Conservation (phyloP, 2,797 vertebrate species). For the Lutjanus campechanus region DNA sequence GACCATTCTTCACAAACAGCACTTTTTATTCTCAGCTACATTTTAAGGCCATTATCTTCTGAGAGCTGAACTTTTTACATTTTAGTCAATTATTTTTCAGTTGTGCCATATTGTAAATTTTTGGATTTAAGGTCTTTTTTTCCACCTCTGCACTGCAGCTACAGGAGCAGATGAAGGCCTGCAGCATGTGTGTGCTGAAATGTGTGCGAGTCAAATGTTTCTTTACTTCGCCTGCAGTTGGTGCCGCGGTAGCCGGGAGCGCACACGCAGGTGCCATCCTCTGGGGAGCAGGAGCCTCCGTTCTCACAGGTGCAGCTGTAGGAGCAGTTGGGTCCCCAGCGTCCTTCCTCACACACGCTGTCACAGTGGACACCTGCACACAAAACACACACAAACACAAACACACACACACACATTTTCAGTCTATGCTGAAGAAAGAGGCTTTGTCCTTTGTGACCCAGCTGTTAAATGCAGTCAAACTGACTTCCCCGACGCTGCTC, state of each 20-base stretch:
- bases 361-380: conserved; percentile 93
- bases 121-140: background rate
- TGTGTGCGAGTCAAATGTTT: background rate
- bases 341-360: conserved; percentile 89
- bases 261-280: conserved; percentile 94
- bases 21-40: too few relatives aligned
- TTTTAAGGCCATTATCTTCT: too few relatives aligned
- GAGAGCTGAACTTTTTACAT: too few relatives aligned
- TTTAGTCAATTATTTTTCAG: too few relatives aligned
- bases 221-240: conserved; percentile 87
- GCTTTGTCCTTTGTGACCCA: background rate
- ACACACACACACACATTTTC: background rate
- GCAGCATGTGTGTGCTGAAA: background rate
- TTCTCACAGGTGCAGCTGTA: conserved; percentile 95
- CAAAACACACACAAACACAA: conserved; percentile 35
- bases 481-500: conserved; percentile 6
- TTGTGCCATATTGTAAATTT: too few relatives aligned
- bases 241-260: conserved; percentile 93
- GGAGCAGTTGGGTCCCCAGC: conserved; percentile 97
- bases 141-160: background rate
- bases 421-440: background rate
- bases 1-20: too few relatives aligned
- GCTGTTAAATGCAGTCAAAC: conserved; percentile 31
- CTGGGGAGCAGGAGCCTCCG: conserved; percentile 93
- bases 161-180: background rate